Evolutionary conservation across 2,888 invertebrate species (phyloP).

Genomic region (Bugula neritina): DNA sequence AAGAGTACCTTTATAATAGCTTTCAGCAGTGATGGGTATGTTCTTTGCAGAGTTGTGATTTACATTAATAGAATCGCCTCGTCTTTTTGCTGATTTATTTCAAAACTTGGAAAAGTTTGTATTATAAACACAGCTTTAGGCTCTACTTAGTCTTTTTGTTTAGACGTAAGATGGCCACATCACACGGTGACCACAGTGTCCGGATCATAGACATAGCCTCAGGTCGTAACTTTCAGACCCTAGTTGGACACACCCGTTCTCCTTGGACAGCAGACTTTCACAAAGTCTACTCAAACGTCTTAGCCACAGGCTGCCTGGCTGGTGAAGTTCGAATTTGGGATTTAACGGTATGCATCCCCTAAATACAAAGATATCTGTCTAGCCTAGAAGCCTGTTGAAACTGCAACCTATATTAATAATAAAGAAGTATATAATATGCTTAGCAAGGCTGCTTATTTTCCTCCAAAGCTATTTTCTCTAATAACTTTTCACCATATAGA

Average conservation of each 20-base stretch:
- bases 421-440: no score
- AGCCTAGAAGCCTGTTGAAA: not conserved
- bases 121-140: no score
- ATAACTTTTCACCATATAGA: no score
- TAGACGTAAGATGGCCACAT: slow-evolving; percentile 61
- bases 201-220: slow-evolving; percentile 74
- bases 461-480: no score
- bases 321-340: slow-evolving; percentile 89
- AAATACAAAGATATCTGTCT: not conserved
- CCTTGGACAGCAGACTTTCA: slow-evolving; percentile 88
- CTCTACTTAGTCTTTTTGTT: no score
- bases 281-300: slow-evolving; percentile 72
- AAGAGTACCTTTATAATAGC: slow-evolving; percentile 79
- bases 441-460: no score
- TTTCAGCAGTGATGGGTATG: slow-evolving; percentile 79
- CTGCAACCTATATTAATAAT: no score
- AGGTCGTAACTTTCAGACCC: slow-evolving; percentile 70
- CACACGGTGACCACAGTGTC: slow-evolving; percentile 82
- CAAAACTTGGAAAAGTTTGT: no score
- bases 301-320: slow-evolving; percentile 80
- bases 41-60: no score
- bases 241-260: slow-evolving; percentile 77
- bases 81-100: no score
- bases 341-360: slow-evolving; percentile 59
- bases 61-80: no score